Conservation (phyloP, 1,140 invertebrate species). For the Drosophila guanche region DNA sequence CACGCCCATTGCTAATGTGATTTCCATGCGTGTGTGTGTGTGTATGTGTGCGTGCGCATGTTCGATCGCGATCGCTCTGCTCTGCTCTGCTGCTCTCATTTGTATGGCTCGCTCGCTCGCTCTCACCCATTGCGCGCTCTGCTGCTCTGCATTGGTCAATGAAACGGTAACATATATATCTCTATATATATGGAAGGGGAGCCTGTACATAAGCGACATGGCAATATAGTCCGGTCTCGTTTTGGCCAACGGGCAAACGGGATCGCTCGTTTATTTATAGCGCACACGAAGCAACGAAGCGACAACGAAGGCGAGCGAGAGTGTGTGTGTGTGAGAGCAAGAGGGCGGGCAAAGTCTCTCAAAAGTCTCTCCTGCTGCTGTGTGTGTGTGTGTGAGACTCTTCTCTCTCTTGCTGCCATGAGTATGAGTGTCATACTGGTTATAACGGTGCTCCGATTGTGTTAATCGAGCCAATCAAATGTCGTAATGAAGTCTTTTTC, state of each 20-base stretch:
- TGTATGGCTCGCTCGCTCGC: constrained; percentile 42
- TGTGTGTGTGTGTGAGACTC: constrained; percentile 7
- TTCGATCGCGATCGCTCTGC: constrained; percentile 38
- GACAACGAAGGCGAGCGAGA: constrained; percentile 14
- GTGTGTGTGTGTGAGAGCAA: constrained; percentile 11
- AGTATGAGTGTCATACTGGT: constrained; percentile 66
- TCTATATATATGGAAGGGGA: constrained; percentile 53
- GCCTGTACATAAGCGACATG: constrained; percentile 27
- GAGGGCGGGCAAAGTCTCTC: not conserved
- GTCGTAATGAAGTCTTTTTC: constrained; percentile 58
- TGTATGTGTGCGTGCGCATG: constrained; percentile 20
- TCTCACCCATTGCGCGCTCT: constrained; percentile 16
- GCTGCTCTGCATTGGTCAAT: constrained; percentile 83
- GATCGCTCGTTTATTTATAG: constrained; percentile 64
- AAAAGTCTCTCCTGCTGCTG: constrained; percentile 2
- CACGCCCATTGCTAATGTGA: constrained; percentile 65
- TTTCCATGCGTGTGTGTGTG: constrained; percentile 26
- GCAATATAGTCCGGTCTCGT: constrained; percentile 60
- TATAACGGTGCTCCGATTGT: constrained; percentile 82
- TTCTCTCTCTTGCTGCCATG: constrained; percentile 13
- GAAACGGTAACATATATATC: constrained; percentile 69
- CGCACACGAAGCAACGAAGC: constrained; percentile 48
- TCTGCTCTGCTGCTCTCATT: constrained; percentile 42
- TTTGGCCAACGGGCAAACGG: constrained; percentile 43
- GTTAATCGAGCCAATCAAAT: constrained; percentile 83